Conservation (phyloP, 2,888 invertebrate genomes). For the Boloria selene region DNA sequence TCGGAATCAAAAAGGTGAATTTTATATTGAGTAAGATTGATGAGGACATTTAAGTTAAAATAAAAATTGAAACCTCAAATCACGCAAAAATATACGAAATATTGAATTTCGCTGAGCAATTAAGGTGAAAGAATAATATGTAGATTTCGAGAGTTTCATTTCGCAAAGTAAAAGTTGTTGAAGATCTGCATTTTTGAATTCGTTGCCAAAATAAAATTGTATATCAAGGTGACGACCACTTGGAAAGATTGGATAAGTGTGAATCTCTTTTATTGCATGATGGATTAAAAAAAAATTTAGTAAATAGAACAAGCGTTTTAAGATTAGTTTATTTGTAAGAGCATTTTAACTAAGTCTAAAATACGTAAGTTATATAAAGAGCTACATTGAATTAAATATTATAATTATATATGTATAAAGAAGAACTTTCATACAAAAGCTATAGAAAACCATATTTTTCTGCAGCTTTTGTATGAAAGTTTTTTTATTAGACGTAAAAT, state of each 20-base stretch:
- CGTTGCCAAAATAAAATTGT: neutral
- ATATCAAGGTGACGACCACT: neutral
- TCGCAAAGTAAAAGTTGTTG: neutral
- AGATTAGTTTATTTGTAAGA: too few relatives aligned
- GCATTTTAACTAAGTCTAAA: too few relatives aligned
- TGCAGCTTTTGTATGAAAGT: too few relatives aligned
- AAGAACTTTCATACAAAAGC: too few relatives aligned
- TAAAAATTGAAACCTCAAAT: conserved; percentile 1
- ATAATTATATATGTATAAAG: too few relatives aligned
- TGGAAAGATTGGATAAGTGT: neutral
- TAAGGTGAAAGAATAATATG: conserved; percentile 5
- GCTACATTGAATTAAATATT: too few relatives aligned
- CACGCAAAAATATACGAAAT: neutral
- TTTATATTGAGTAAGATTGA: neutral
- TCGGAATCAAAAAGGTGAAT: neutral
- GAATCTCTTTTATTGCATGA: too few relatives aligned
- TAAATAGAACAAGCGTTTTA: too few relatives aligned
- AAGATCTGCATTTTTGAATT: neutral
- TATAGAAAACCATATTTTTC: too few relatives aligned
- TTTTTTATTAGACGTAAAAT: too few relatives aligned
- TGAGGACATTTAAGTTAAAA: neutral
- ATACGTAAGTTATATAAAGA: too few relatives aligned
- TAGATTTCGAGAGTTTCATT: conserved; percentile 3
- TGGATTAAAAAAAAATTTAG: too few relatives aligned
- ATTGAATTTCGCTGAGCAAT: conserved; percentile 7